Base-by-base conservation (phyloP, 2,113 vertebrate species). In the Oryzias curvinotus region DNA sequence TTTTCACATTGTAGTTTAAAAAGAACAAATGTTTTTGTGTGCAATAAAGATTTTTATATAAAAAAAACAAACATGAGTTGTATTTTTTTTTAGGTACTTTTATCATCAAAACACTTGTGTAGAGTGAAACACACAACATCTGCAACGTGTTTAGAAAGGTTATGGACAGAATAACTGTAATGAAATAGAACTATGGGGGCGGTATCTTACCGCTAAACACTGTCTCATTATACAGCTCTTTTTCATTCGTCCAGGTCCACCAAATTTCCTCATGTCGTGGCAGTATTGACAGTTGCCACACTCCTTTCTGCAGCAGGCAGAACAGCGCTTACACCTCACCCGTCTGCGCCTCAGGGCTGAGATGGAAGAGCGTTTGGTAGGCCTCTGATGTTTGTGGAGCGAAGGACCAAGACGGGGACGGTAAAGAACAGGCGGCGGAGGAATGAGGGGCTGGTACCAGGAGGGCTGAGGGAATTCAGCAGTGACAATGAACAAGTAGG, bases 181-280 rank as follows among this genome's bases (percentile, higher is more conserved):
- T 36, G 36, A 59, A 43, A 53, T 3, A 58, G 6, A 44, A 36
- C 14, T 4, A 61, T 5, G 1, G 4, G 23, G 5, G 28, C 14
- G 3, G 21, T 4, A 15, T 93, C 95, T 95, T 83, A 98, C 96
- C 72, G 92, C 82, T 25, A 96, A 87, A 90, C 96, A 98, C 71
- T 97, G 96, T 73, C 96, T 91, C 75, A 94, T 93, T 47, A 97
- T 73, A 30, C 96, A 98, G 73, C 94, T 91, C 89, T 98, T 95
- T 87, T 98, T 98, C 92, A 98, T 95, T 26, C 95, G 92, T 12
- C 96, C 96, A 5, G 96, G 94, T 0, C 96, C 96, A 0, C 96
- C 96, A 14, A 96, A 97, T 81, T 96, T 97, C 90, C 95, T 95
- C 95, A 98, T 98, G 88, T 97, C 96, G 17, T 91, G 93, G 89